phyloP scores from a whole-genome alignment of 2,113 vertebrate species.

The Thalassoma bifasciatum region DNA sequence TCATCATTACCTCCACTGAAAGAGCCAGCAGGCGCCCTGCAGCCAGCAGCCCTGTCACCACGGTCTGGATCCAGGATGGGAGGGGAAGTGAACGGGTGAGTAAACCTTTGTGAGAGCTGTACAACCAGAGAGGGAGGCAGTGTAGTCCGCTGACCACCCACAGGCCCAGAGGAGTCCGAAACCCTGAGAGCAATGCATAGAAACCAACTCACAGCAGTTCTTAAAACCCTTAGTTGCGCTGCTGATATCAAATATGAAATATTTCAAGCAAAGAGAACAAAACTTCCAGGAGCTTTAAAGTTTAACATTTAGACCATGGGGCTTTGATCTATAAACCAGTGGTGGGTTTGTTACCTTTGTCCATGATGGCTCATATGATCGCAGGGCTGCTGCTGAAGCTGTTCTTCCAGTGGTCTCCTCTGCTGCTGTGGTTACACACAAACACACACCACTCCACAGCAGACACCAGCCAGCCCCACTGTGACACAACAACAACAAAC shows the following conservation, averaged over 20 bases:
- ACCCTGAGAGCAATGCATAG: conserved; percentile 43
- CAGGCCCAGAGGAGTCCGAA: conserved; percentile 68
- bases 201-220: background rate
- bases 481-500: background rate
- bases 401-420: conserved; percentile 77
- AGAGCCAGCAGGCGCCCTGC: conserved; percentile 70
- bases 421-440: conserved; percentile 77
- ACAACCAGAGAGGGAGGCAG: conserved; percentile 78
- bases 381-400: conserved; percentile 67
- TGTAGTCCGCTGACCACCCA: conserved; percentile 76
- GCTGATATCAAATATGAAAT: too few species aligned
- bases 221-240: too few species aligned
- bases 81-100: conserved; percentile 42
- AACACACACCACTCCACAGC: conserved; percentile 82
- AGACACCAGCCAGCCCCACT: conserved; percentile 81
- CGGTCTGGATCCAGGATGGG: conserved; percentile 56
- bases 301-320: too few species aligned
- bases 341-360: conserved; percentile 69
- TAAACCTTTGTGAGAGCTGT: conserved; percentile 38
- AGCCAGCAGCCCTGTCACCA: conserved; percentile 59
- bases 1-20: conserved; percentile 64
- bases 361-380: conserved; percentile 74
- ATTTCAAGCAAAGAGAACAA: too few species aligned
- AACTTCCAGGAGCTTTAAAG: too few species aligned
- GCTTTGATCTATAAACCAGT: background rate